These are phyloP conservation scores for Cheirogaleus medius DNA, from an alignment of 2,113 vertebrate genomes.

Conservation along the genomic window DNA sequence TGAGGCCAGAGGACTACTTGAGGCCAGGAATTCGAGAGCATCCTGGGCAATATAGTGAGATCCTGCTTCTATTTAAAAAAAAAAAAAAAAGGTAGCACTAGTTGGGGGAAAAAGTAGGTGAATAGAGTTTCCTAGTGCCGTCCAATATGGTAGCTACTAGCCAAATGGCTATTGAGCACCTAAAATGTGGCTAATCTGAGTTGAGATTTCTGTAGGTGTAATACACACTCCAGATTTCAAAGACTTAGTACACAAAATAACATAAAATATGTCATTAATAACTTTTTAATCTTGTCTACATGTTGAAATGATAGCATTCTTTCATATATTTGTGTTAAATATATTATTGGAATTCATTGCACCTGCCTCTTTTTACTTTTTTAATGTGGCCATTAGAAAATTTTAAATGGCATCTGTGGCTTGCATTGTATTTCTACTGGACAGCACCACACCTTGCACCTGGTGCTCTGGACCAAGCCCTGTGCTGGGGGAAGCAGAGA, in stretches of 20 bases:
- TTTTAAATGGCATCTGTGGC: background rate
- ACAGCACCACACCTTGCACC: background rate
- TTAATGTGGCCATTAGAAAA: background rate
- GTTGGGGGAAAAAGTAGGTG: background rate
- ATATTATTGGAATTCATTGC: background rate
- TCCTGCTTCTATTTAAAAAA: too few species aligned
- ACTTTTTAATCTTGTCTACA: background rate
- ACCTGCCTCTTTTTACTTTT: background rate
- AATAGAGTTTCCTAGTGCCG: background rate
- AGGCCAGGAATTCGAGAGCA: too few species aligned
- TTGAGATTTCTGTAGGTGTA: background rate
- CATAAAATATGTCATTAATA: background rate
- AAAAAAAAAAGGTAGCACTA: background rate
- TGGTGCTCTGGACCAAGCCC: background rate
- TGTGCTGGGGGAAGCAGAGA: background rate
- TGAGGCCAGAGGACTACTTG: too few species aligned
- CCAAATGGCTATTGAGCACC: background rate
- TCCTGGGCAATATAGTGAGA: too few species aligned
- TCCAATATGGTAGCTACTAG: background rate
- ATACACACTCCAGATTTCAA: background rate
- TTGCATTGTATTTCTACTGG: background rate
- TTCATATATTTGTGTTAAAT: background rate
- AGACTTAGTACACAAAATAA: background rate
- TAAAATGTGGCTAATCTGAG: background rate
- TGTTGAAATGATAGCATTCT: background rate